Conservation (phyloP, 2,113 vertebrate species). For the Progne subis region DNA sequence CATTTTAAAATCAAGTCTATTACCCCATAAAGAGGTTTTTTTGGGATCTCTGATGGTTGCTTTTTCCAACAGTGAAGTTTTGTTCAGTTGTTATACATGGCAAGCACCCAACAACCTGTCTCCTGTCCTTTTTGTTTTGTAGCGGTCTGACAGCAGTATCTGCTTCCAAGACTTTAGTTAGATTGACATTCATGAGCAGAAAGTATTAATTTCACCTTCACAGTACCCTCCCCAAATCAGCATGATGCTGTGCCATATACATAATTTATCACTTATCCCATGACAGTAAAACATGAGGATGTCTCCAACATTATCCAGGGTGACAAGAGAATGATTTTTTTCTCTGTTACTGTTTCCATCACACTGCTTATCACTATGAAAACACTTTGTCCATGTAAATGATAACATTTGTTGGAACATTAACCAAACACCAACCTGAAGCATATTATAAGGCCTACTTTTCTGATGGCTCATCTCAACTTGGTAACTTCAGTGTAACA, state of each 20-base stretch:
- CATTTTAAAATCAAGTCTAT: background rate
- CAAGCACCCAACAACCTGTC: background rate
- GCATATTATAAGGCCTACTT: background rate
- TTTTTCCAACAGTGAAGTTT: background rate
- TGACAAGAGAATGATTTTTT: background rate
- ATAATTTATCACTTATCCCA: conserved; percentile 27
- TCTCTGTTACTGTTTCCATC: background rate
- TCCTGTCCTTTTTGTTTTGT: background rate
- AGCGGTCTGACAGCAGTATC: background rate
- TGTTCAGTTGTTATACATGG: background rate
- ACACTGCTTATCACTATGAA: background rate
- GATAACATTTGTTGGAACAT: background rate
- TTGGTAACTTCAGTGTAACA: background rate
- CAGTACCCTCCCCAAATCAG: background rate
- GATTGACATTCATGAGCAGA: conserved; percentile 14
- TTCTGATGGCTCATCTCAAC: background rate
- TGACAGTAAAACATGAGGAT: background rate
- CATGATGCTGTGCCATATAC: background rate
- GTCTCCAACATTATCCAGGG: background rate
- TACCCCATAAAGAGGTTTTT: background rate
- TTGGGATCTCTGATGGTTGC: background rate
- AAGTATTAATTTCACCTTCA: conserved; percentile 43
- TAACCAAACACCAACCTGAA: background rate
- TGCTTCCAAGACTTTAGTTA: background rate
- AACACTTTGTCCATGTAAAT: background rate